These are phyloP conservation scores for Caenorhabditis sp. DNA, from an alignment of 2,888 invertebrate genomes.

Conservation along the genomic window DNA sequence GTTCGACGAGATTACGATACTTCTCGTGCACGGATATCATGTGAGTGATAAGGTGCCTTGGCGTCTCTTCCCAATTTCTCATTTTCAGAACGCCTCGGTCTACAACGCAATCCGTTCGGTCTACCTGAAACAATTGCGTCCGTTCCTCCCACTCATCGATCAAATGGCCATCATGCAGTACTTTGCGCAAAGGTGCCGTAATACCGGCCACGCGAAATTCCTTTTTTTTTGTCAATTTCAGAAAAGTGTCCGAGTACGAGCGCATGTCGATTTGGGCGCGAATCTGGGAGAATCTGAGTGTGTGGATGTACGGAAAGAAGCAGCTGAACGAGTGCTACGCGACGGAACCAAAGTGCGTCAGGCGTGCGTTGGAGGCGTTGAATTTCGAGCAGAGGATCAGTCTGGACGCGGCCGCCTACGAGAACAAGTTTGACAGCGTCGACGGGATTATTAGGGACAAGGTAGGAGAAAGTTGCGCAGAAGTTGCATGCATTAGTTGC, in stretches of 20 bases:
- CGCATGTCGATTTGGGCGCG: conserved; percentile 64
- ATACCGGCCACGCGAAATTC: too few species aligned
- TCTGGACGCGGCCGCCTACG: conserved; percentile 59
- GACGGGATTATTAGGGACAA: conserved; percentile 48
- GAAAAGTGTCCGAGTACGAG: conserved; percentile 54
- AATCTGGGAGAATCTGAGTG: conserved; percentile 51
- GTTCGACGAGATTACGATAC: conserved; percentile 51
- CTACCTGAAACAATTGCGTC: conserved; percentile 59
- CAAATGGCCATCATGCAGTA: conserved; percentile 65
- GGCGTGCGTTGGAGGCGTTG: conserved; percentile 58
- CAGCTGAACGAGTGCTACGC: conserved; percentile 55
- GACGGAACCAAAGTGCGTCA: conserved; percentile 58
- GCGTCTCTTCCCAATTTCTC: not conserved
- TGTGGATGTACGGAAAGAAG: conserved; percentile 56
- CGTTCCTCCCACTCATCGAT: conserved; percentile 63
- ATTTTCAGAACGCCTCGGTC: conserved; percentile 62
- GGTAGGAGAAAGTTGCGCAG: conserved; percentile 22
- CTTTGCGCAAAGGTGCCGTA: conserved; percentile 61
- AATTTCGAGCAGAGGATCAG: conserved; percentile 60
- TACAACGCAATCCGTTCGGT: conserved; percentile 64
- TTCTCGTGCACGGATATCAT: conserved; percentile 61
- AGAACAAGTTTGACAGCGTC: conserved; percentile 59
- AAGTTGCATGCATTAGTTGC: not conserved
- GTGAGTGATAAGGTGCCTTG: conserved; percentile 53
- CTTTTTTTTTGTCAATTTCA: too few species aligned